Percentiles rank a stretch among this genome's conserved stretches.
Conservation (phyloP, 2,888 invertebrate species). For the Phrixothrix hirtus region DNA sequence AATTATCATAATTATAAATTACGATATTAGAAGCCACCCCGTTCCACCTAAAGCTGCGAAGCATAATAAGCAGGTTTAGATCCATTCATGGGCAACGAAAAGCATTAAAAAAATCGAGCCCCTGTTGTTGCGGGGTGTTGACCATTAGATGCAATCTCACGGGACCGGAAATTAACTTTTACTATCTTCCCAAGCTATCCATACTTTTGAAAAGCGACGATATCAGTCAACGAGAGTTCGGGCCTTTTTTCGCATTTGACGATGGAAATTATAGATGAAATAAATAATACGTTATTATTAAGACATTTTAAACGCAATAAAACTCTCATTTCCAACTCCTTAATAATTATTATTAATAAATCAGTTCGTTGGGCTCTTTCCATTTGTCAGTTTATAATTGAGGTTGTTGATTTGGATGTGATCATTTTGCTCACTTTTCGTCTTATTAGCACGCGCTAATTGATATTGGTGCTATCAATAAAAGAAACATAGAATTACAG, state of each 20-base stretch:
- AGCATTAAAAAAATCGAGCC: slow-evolving; percentile 8
- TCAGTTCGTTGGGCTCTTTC: slow-evolving; percentile 1
- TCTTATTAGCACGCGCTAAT: slow-evolving; percentile 20
- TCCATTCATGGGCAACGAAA: slow-evolving; percentile 34
- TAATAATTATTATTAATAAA: slow-evolving; percentile 1
- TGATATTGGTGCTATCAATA: slow-evolving; percentile 18
- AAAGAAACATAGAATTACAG: slow-evolving; percentile 10
- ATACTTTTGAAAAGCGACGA: too few relatives aligned
- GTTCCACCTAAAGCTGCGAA: slow-evolving; percentile 22
- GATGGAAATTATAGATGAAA: not conserved
- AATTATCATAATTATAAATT: slow-evolving; percentile 28
- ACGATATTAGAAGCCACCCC: slow-evolving; percentile 23
- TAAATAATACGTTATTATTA: not conserved
- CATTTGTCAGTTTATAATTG: slow-evolving; percentile 6
- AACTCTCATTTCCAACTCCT: too few relatives aligned
- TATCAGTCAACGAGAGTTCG: too few relatives aligned
- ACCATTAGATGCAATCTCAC: slow-evolving; percentile 24
- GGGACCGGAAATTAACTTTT: slow-evolving; percentile 32
- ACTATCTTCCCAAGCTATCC: slow-evolving; percentile 17
- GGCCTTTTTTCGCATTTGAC: not conserved
- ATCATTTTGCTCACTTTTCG: not conserved
- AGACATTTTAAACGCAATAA: too few relatives aligned
- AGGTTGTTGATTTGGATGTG: not conserved
- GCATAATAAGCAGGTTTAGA: slow-evolving; percentile 27
- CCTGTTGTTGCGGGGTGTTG: slow-evolving; percentile 14